Evolutionary conservation across 2,888 invertebrate genomes (phyloP).

Genomic region (Pterobdella sp.): DNA sequence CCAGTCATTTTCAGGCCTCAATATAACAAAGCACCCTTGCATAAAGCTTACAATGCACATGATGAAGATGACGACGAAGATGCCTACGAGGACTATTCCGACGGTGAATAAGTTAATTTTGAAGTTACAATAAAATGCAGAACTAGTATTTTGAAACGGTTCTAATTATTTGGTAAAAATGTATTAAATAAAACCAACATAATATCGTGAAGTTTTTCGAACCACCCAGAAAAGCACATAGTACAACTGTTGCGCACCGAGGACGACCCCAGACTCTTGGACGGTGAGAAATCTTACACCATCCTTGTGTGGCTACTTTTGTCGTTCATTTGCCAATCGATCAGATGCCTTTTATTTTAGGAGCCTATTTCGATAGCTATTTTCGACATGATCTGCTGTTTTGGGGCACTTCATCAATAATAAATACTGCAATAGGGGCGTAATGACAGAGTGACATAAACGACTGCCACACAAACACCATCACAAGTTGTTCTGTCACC

Average conservation of each 20-base stretch:
- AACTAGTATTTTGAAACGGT: not conserved
- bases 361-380: too few relatives aligned
- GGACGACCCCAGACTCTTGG: conserved; percentile 25
- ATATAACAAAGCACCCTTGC: conserved; percentile 14
- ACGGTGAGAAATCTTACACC: conserved; percentile 2
- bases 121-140: not conserved
- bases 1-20: conserved; percentile 29
- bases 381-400: too few relatives aligned
- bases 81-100: not conserved
- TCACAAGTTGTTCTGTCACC: too few relatives aligned
- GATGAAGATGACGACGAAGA: not conserved
- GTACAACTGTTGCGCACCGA: conserved; percentile 22
- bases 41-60: not conserved
- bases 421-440: too few relatives aligned
- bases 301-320: not conserved
- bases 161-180: not conserved
- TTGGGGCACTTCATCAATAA: too few relatives aligned
- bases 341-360: too few relatives aligned
- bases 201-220: too few relatives aligned
- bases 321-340: too few relatives aligned
- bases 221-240: not conserved
- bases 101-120: not conserved
- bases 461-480: too few relatives aligned
- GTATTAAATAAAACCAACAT: not conserved
- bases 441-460: too few relatives aligned